These are phyloP conservation scores for Acrocephalus kingi DNA, from an alignment of 2,113 vertebrate genomes.

Conservation along the genomic window DNA sequence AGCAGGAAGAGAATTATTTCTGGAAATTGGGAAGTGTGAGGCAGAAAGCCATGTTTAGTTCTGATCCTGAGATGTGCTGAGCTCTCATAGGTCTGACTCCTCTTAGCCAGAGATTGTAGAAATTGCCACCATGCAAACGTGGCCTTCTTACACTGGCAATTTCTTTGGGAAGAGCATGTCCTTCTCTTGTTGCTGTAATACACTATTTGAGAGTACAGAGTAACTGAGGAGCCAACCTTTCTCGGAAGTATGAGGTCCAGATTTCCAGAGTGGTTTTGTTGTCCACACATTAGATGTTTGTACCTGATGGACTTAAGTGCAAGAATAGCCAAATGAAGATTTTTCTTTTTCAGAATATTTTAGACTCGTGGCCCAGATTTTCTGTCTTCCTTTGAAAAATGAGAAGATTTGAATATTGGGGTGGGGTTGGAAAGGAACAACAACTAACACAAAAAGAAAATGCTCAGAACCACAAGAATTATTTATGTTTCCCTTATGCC, in stretches of 20 bases:
- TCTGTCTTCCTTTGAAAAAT: background rate
- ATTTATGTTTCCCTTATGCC: background rate
- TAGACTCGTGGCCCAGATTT: background rate
- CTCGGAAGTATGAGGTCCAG: background rate
- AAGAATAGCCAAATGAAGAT: background rate
- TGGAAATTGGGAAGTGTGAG: constrained; percentile 23
- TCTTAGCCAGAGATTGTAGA: background rate
- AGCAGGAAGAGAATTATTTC: constrained; percentile 49
- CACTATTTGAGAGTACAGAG: background rate
- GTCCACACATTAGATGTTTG: background rate
- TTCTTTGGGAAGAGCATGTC: background rate
- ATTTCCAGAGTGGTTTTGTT: background rate
- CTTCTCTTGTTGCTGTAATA: background rate
- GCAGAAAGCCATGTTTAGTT: background rate
- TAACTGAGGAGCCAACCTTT: background rate
- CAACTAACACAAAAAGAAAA: background rate
- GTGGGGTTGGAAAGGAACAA: background rate
- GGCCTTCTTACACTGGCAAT: background rate
- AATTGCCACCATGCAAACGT: background rate
- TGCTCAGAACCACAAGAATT: background rate
- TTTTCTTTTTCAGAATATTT: background rate
- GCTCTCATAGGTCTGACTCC: background rate
- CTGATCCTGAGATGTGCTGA: background rate
- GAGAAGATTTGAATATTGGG: background rate
- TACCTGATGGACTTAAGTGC: background rate